These are phyloP conservation scores for Drosophila takahashii DNA, from an alignment of 1,140 invertebrate genomes.

Conservation along the genomic window DNA sequence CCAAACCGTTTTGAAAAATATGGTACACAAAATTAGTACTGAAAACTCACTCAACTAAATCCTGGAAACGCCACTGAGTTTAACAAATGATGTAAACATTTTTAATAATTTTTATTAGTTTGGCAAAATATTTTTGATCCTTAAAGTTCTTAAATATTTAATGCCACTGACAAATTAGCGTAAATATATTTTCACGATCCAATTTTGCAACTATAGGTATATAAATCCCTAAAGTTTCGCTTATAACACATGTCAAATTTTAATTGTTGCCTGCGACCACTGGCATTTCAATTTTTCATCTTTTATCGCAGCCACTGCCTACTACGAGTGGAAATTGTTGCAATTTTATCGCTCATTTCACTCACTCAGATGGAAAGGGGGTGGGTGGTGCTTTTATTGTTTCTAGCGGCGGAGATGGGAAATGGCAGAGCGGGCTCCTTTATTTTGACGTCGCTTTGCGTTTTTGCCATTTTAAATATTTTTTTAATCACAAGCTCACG, in stretches of 20 bases:
- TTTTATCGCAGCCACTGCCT: conserved; percentile 53
- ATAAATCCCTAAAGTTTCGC: not conserved
- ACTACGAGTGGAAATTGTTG: conserved; percentile 74
- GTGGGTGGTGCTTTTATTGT: conserved; percentile 40
- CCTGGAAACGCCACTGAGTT: too few species aligned
- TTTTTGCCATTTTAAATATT: conserved; percentile 81
- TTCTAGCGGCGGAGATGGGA: conserved; percentile 12
- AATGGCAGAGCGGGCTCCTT: conserved; percentile 29
- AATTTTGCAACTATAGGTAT: not conserved
- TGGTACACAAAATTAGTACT: too few species aligned
- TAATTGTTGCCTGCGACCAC: not conserved
- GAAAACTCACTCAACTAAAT: too few species aligned
- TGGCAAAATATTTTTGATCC: too few species aligned
- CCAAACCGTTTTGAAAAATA: too few species aligned
- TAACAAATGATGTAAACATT: too few species aligned
- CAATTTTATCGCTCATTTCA: conserved; percentile 83
- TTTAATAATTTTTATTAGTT: too few species aligned
- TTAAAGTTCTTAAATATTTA: not conserved
- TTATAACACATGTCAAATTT: not conserved
- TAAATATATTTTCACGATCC: not conserved
- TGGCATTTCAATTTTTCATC: conserved; percentile 76
- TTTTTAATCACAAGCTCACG: conserved; percentile 81
- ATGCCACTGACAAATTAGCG: not conserved
- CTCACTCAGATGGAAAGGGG: conserved; percentile 40
- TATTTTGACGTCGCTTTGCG: conserved; percentile 73